Evolutionary conservation across 2,797 vertebrate genomes (phyloP).

Genomic region (Capromys pilorides): DNA sequence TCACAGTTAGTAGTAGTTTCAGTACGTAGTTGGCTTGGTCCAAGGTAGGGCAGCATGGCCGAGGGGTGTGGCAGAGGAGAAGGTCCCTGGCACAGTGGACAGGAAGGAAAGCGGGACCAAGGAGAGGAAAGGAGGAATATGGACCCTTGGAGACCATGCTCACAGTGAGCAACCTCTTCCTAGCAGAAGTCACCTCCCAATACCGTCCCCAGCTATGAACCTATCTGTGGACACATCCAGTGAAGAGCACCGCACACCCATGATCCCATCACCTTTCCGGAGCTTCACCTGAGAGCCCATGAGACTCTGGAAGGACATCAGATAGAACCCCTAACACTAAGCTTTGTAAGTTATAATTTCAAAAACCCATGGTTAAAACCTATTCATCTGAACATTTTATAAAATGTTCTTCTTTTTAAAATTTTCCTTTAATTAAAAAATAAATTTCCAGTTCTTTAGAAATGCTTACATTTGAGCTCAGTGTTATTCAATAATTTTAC

Average conservation of each 20-base stretch:
- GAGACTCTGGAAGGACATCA: neutral
- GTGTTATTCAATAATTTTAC: constrained; percentile 12
- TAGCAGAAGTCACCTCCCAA: neutral
- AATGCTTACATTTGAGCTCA: neutral
- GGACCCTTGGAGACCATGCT: too few species aligned
- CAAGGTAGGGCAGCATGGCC: neutral
- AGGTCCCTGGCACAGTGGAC: neutral
- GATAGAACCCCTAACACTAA: neutral
- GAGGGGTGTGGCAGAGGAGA: neutral
- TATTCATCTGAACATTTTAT: constrained; percentile 11
- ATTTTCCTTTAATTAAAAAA: neutral
- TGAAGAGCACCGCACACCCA: neutral
- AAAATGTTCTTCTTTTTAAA: constrained; percentile 1
- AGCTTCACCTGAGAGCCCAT: neutral
- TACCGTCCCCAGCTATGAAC: neutral
- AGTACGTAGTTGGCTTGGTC: neutral
- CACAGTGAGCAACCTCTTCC: neutral
- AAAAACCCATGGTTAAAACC: constrained; percentile 34
- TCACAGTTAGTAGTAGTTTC: neutral
- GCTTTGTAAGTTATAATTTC: constrained; percentile 20
- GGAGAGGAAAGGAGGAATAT: neutral
- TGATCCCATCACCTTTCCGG: neutral
- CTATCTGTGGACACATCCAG: neutral
- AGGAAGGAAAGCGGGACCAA: neutral
- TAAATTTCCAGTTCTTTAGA: neutral